Conservation (phyloP, 1,140 invertebrate genomes). For the Brachystomella parvula region DNA sequence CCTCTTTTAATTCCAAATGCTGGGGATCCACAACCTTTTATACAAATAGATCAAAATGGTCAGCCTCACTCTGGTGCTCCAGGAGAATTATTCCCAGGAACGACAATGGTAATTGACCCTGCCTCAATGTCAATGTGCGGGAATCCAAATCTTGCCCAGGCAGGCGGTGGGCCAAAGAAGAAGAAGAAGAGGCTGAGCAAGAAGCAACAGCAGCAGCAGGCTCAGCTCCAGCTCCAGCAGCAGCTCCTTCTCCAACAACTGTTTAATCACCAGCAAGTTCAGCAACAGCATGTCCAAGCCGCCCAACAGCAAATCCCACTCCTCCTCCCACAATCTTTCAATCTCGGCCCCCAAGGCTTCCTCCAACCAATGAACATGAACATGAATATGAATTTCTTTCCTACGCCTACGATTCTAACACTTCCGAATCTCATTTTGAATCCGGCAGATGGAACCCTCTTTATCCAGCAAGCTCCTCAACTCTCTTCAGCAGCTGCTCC, state of each 20-base stretch:
- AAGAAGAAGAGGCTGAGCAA: constrained; percentile 37
- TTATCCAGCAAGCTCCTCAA: constrained; percentile 31
- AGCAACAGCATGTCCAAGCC: constrained; percentile 24
- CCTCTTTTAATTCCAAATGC: constrained; percentile 31
- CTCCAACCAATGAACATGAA: constrained; percentile 37
- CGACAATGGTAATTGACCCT: constrained; percentile 36
- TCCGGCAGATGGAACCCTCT: constrained; percentile 37
- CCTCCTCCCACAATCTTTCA: constrained; percentile 38
- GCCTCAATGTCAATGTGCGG: constrained; percentile 17
- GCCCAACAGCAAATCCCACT: constrained; percentile 24
- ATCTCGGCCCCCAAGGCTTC: constrained; percentile 34
- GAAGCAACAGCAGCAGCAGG: constrained; percentile 38
- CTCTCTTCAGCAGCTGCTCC: constrained; percentile 8
- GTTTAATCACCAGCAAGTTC: constrained; percentile 30
- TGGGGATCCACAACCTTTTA: constrained; percentile 27
- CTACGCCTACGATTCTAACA: constrained; percentile 33
- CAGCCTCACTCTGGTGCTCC: background rate
- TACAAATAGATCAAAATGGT: constrained; percentile 28
- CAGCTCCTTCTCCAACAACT: constrained; percentile 34
- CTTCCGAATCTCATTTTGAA: constrained; percentile 37
- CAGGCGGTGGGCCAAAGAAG: constrained; percentile 26
- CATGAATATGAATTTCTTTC: constrained; percentile 37
- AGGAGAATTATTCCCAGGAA: constrained; percentile 17
- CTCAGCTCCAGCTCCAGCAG: constrained; percentile 33
- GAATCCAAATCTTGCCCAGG: constrained; percentile 9